phyloP scores from a whole-genome alignment of 2,113 vertebrate genomes.

The Rhipidura dahli region DNA sequence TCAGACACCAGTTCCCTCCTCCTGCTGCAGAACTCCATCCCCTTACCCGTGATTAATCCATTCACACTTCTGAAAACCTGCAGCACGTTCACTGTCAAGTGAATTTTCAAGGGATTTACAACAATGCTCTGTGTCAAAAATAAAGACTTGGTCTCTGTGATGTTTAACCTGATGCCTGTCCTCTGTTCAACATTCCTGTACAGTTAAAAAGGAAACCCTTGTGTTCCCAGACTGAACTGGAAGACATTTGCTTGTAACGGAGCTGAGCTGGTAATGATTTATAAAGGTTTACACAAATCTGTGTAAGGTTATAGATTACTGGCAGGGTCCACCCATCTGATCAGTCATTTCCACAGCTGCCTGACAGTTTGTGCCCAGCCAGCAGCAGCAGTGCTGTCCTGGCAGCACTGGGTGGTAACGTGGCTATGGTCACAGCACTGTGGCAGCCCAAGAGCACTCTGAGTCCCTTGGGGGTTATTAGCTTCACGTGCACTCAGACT shows the following conservation, averaged over 20 bases:
- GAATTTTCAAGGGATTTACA: not conserved
- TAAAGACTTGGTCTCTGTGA: not conserved
- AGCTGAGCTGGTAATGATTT: not conserved
- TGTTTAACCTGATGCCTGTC: not conserved
- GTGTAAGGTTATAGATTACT: not conserved
- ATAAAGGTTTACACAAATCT: not conserved
- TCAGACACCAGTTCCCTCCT: not conserved
- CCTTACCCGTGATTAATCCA: not conserved
- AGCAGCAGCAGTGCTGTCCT: not conserved
- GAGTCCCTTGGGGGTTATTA: not conserved
- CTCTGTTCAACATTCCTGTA: not conserved
- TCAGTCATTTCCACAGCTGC: not conserved
- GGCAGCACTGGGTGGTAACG: fast-evolving
- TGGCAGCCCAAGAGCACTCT: not conserved
- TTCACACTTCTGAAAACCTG: not conserved
- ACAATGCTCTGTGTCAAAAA: not conserved
- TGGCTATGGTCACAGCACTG: not conserved
- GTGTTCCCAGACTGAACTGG: not conserved
- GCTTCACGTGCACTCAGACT: not conserved
- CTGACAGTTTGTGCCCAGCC: not conserved
- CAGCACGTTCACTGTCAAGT: not conserved
- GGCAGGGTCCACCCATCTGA: not conserved
- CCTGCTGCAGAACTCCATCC: not conserved
- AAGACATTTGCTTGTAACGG: not conserved
- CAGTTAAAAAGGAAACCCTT: not conserved